A percentile compares a stretch with the other conserved stretches of the same genome.
Conservation (phyloP, 2,797 vertebrate genomes). For the Danio tinwini region DNA sequence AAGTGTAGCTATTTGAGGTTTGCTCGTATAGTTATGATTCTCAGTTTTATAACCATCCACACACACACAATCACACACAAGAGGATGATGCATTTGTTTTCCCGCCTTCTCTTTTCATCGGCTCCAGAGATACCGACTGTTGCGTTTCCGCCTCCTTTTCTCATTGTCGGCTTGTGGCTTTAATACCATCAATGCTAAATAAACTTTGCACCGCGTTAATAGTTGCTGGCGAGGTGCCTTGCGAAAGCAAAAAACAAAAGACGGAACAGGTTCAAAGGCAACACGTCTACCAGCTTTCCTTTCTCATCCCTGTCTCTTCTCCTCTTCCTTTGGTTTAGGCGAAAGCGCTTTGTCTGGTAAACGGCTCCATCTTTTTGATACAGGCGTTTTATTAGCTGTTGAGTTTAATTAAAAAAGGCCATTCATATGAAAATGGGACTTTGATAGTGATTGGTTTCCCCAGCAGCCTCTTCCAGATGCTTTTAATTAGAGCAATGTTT, state of each 20-base stretch:
- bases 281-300: slow-evolving; percentile 75
- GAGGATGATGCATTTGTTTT: slow-evolving; percentile 62
- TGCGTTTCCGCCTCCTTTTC: slow-evolving; percentile 65
- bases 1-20: slow-evolving; percentile 57
- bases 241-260: slow-evolving; percentile 77
- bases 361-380: slow-evolving; percentile 86
- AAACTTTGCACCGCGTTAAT: slow-evolving; percentile 82
- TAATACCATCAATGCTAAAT: slow-evolving; percentile 79
- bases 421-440: slow-evolving; percentile 89
- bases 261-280: slow-evolving; percentile 85
- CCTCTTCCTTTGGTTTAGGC: slow-evolving; percentile 65
- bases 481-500: slow-evolving; percentile 86
- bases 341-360: slow-evolving; percentile 82
- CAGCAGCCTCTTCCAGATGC: slow-evolving; percentile 84
- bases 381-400: slow-evolving; percentile 85
- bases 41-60: slow-evolving; percentile 46
- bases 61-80: slow-evolving; percentile 50
- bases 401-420: slow-evolving; percentile 89
- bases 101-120: slow-evolving; percentile 73
- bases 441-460: slow-evolving; percentile 85
- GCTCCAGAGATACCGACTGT: slow-evolving; percentile 65
- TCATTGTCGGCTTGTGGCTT: slow-evolving; percentile 70
- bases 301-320: slow-evolving; percentile 64
- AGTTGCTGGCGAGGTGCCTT: slow-evolving; percentile 76
- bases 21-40: slow-evolving; percentile 63